phyloP scores from a whole-genome alignment of 1,140 invertebrate genomes.

The Pogonognathellus flavescens region DNA sequence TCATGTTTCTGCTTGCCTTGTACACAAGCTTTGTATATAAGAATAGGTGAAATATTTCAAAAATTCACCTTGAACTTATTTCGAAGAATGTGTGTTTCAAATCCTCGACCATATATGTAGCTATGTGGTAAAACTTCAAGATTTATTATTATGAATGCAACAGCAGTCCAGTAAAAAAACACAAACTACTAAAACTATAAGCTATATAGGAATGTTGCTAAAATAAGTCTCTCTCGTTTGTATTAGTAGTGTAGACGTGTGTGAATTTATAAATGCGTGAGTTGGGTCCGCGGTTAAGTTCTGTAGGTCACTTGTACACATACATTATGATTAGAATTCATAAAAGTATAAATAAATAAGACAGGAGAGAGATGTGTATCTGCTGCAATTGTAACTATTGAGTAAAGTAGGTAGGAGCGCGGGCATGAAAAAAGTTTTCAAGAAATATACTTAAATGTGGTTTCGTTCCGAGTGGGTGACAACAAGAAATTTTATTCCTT shows the following conservation, averaged over 20 bases:
- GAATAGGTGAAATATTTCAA: too few relatives aligned
- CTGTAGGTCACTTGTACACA: conserved; percentile 31
- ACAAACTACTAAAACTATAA: too few relatives aligned
- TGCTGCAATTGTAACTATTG: neutral
- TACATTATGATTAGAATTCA: conserved; percentile 33
- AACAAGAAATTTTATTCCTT: conserved; percentile 44
- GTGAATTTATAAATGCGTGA: neutral
- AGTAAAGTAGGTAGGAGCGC: conserved; percentile 29
- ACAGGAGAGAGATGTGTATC: conserved; percentile 12
- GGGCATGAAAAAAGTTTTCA: conserved; percentile 8
- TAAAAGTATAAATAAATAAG: neutral
- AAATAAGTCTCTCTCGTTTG: conserved; percentile 4
- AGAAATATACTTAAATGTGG: conserved; percentile 18
- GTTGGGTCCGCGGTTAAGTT: conserved; percentile 23
- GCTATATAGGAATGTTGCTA: neutral
- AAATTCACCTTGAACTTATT: too few relatives aligned
- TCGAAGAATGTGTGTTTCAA: too few relatives aligned
- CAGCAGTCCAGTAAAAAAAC: too few relatives aligned
- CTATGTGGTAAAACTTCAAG: too few relatives aligned
- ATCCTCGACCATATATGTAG: too few relatives aligned
- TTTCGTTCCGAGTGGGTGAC: conserved; percentile 45
- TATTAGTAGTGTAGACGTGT: neutral
- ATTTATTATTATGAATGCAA: too few relatives aligned
- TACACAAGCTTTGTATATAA: too few relatives aligned
- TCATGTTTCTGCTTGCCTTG: too few relatives aligned